These are phyloP conservation scores for Meghimatium bilineatum DNA, from an alignment of 2,888 invertebrate species.

Conservation along the genomic window DNA sequence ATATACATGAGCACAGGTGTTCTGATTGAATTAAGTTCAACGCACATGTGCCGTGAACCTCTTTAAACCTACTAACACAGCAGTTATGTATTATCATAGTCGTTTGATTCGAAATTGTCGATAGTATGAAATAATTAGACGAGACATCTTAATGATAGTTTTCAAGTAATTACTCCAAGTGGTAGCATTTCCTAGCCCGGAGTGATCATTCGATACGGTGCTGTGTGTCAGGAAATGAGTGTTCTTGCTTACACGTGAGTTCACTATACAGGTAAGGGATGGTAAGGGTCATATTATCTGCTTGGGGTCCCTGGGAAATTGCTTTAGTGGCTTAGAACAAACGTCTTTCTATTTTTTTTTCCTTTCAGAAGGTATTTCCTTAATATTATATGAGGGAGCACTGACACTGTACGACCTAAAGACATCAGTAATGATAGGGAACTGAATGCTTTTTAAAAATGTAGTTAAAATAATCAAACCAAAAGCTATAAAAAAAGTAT, in stretches of 20 bases:
- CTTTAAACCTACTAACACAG: no score
- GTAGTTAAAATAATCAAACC: no score
- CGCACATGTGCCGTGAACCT: no score
- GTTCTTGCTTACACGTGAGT: not conserved
- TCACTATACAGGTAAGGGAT: not conserved
- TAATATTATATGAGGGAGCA: not conserved
- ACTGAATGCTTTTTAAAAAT: no score
- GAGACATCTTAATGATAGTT: slow-evolving; percentile 20
- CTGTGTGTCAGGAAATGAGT: slow-evolving; percentile 21
- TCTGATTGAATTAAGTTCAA: no score
- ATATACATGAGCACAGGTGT: no score
- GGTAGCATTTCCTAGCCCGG: slow-evolving; percentile 23
- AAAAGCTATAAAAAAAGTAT: no score
- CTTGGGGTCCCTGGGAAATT: slow-evolving; percentile 6
- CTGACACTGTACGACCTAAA: no score
- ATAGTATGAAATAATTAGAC: slow-evolving; percentile 26
- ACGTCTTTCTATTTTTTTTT: not conserved
- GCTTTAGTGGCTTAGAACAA: not conserved
- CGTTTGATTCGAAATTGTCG: not conserved
- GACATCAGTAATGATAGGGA: no score
- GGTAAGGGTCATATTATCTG: slow-evolving; percentile 2
- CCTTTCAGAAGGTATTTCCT: not conserved
- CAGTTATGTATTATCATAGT: no score
- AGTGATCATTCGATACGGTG: slow-evolving; percentile 23
- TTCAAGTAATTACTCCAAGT: slow-evolving; percentile 23